Base-by-base conservation (phyloP, 2,113 vertebrate genomes). In the Buteo buteo region DNA sequence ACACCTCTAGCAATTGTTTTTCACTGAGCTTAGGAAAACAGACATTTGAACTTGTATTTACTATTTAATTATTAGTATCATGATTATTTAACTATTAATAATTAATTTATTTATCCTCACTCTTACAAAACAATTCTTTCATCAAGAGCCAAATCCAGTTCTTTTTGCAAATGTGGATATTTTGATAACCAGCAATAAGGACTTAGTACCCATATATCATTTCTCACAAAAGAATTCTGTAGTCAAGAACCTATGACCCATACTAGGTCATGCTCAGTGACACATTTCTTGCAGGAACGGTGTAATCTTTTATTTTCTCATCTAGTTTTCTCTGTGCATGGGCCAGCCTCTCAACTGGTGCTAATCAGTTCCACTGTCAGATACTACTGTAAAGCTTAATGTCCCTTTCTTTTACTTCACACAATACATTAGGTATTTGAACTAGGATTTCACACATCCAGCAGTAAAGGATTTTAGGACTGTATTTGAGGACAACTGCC, bases 311-410 rank as follows among this genome's bases (percentile, higher is more conserved):
- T 49, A 44, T 82, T 77, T 85, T 72, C 57, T 71, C 50, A n/a
- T 59, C 22, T 34, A 14, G 58, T 67, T 83, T 83, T 28, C 55
- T 34, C 54, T n/a, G 24, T 36, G 26, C n/a, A 31, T 38, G 31
- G 29, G 22, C 42, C 42, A 42, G n/a, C 58, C 52, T 81, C 50
- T 64, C 49, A 70, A 22, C 26, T 29, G 26, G n/a, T 52, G 62
- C 54, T 69, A 1, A 62, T 31, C 44, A 69, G 29, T 28, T 83
- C 82, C 66, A 25, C 38, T 47, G 38, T 16, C 52, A 38, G 20
- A 19, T 10, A 7, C 32, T 38, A 4, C 24, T 5, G 4, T 0
- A 17, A 0, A 49, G 22, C 49, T 59, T 69, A 3, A 3, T 10
- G 29, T 64, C 44, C 42, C 26, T 85, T 69, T 10, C 36, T 28